Conservation (phyloP, 2,797 vertebrate species). For the Bucorvus abyssinicus region DNA sequence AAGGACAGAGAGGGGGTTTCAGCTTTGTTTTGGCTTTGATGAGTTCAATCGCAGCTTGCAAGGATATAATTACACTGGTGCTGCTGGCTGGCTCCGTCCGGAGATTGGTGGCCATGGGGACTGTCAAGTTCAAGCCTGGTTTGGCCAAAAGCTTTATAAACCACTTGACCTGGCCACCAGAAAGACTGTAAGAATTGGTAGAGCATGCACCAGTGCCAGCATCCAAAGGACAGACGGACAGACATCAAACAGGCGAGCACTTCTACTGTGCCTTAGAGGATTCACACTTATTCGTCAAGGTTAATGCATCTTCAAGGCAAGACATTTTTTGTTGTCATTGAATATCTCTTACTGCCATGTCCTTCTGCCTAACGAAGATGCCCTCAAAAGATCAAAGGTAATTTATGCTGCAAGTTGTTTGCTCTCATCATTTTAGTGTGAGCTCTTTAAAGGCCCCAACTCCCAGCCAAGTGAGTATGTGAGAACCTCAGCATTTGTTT, state of each 20-base stretch:
- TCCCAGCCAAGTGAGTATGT: neutral
- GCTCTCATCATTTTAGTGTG: neutral
- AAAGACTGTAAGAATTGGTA: slow-evolving; percentile 30
- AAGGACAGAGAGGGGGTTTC: neutral
- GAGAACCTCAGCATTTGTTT: neutral
- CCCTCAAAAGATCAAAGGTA: slow-evolving; percentile 14
- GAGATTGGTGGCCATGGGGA: neutral
- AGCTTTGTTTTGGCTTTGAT: neutral
- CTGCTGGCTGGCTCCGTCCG: neutral
- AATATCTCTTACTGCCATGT: slow-evolving; percentile 22
- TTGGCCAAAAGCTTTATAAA: slow-evolving; percentile 41
- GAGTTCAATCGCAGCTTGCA: neutral
- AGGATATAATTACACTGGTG: neutral
- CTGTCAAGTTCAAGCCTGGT: neutral
- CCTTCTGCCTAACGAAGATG: slow-evolving; percentile 50
- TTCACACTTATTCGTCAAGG: slow-evolving; percentile 49
- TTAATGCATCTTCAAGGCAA: slow-evolving; percentile 61
- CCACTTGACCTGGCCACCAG: slow-evolving; percentile 6
- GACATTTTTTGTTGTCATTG: slow-evolving; percentile 44
- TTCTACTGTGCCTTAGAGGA: slow-evolving; percentile 45
- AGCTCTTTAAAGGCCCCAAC: neutral
- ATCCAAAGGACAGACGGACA: neutral
- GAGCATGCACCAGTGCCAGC: neutral
- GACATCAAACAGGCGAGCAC: slow-evolving; percentile 47
- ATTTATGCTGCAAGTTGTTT: neutral